A percentile compares a stretch with the other conserved stretches of the same genome.
phyloP scores from a whole-genome alignment of 2,113 vertebrate species.

The Hemicordylus capensis region DNA sequence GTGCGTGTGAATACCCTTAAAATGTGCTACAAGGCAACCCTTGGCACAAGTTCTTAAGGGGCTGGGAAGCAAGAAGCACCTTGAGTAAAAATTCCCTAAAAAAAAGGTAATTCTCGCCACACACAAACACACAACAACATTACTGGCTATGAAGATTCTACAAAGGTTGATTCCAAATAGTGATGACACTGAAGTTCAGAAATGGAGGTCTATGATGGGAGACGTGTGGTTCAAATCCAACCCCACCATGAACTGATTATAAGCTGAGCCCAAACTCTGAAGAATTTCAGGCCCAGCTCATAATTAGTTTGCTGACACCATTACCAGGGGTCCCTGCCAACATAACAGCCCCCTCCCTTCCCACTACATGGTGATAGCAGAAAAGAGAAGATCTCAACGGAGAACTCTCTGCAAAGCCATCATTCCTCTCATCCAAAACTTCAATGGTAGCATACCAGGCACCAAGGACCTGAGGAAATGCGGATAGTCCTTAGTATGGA shows the following conservation, averaged over 20 bases:
- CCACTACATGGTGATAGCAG: background rate
- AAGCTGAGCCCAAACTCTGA: background rate
- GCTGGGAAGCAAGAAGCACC: constrained; percentile 2
- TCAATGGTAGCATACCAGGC: background rate
- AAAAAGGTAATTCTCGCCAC: background rate
- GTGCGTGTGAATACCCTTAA: background rate
- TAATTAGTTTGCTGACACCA: background rate
- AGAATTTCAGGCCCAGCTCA: background rate
- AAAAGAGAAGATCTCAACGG: background rate
- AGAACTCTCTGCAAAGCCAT: background rate
- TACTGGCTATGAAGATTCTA: background rate
- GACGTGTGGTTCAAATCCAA: background rate
- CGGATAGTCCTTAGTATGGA: background rate
- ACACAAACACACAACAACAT: background rate
- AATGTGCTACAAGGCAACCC: background rate
- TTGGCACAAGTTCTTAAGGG: background rate
- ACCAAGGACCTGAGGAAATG: background rate
- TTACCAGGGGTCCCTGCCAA: background rate
- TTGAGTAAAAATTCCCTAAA: background rate
- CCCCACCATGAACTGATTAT: background rate
- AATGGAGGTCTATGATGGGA: background rate
- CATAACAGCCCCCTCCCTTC: background rate
- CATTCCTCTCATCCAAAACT: background rate
- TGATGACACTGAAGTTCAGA: background rate
- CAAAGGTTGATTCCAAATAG: background rate